Evolutionary conservation across 2,113 vertebrate species (phyloP), one percentile per base, ranked within the genome.

Genomic region (Paradoxurus hermaphroditus): DNA sequence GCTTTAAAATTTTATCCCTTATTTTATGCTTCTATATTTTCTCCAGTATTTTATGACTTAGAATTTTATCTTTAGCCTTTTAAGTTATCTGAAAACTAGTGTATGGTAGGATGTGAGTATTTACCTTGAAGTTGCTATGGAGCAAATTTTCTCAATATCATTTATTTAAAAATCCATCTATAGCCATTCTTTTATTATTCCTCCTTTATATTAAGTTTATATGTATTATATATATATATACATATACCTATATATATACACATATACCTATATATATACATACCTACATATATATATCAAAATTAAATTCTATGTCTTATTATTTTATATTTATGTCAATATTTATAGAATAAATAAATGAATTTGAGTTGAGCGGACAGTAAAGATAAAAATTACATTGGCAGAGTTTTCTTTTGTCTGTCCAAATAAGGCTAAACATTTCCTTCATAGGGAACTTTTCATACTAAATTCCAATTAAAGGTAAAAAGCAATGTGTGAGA

Each of bases 381-480:
- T 41, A 86, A 94, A 25, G 14, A 86, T 44, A 87, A 91, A 95
- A 82, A 56, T 8, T 94, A 5, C 31, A 86, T 29, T 73, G 14
- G 34, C 46, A 19, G 39, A 36, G 8, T 91, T 94, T 86, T 95
- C 92, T 96, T 95, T 81, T 41, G 31, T 92, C 95, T 83, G 18
- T 31, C 56, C 25, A 97, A 92, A n/a, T 27, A 1, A 75, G 92
- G 85, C 23, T 78, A 93, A 51, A 95, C 96, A 94, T 92, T 46
- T 85, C 75, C 77, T 92, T 79, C 23, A 85, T 86, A 86, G 6
- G 96, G 36, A 98, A 97, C 82, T 92, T 93, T 77, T 77, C 91
- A 53, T 27, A 91, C 25, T 94, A 8, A 63, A 92, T 79, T 29
- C 39, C 78, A 93, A 68, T 97, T 98, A 94, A 97, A 98, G 90